Evolutionary conservation across 2,113 vertebrate genomes (phyloP).

Genomic region (Thalassarche chlororhynchos): DNA sequence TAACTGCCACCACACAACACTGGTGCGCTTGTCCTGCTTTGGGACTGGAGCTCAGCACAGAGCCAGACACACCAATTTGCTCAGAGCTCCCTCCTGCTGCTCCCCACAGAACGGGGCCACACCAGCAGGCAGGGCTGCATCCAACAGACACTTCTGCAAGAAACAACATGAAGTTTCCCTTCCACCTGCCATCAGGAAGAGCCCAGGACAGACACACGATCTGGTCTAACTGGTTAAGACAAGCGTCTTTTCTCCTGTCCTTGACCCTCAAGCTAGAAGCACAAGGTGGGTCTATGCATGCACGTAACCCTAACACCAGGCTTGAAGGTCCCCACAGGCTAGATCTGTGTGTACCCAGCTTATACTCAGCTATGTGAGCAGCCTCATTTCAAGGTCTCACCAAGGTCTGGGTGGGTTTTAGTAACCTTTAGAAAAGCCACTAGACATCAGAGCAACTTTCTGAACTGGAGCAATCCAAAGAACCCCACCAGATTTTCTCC

Average conservation of each 20-base stretch:
- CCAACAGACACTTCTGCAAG: neutral
- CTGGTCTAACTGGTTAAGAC: neutral
- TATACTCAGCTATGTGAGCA: neutral
- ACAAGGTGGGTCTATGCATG: accelerated
- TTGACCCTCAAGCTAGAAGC: neutral
- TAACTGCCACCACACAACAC: neutral
- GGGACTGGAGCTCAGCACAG: neutral
- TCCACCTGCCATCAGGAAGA: neutral
- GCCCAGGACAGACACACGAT: neutral
- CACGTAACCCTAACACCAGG: neutral
- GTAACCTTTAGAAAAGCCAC: neutral
- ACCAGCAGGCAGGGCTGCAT: neutral
- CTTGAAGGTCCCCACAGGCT: neutral
- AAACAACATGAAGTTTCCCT: neutral
- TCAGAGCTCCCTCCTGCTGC: neutral
- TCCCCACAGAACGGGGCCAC: accelerated
- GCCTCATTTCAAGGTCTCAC: neutral
- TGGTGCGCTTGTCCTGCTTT: neutral
- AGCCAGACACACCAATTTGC: neutral
- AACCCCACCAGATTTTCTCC: neutral
- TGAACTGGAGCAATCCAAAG: neutral
- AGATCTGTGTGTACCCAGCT: neutral
- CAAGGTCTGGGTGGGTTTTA: neutral
- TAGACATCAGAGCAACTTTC: neutral
- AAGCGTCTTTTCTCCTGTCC: neutral